Percentiles rank a stretch among this genome's conserved stretches.
Conservation (phyloP, 2,113 vertebrate species). For the Eudorcas thomsonii region DNA sequence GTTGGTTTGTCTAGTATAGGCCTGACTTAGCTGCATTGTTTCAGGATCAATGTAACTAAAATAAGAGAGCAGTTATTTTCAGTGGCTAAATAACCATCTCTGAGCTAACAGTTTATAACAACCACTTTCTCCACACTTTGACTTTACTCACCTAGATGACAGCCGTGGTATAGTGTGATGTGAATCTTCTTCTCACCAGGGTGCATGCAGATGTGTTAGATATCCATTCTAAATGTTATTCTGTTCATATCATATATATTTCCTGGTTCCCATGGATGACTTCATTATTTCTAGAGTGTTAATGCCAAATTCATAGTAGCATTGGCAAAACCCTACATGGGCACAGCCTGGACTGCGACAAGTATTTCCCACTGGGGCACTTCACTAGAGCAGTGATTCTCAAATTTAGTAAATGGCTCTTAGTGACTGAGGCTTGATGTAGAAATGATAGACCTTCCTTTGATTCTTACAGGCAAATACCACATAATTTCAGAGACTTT, state of each 20-base stretch:
- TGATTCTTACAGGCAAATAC: constrained; percentile 6
- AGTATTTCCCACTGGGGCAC: neutral
- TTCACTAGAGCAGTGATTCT: neutral
- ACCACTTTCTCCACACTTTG: neutral
- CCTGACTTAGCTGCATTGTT: neutral
- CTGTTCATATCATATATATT: neutral
- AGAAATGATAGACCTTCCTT: neutral
- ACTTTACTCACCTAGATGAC: neutral
- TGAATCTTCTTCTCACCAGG: neutral
- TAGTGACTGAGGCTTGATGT: neutral
- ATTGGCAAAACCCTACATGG: neutral
- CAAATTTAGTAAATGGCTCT: neutral
- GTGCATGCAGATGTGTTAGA: neutral
- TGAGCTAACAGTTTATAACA: neutral
- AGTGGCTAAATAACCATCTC: neutral
- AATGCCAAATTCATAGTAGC: neutral
- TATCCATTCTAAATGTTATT: neutral
- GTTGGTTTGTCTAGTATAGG: constrained; percentile 10
- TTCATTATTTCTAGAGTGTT: constrained; percentile 8
- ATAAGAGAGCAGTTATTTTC: neutral
- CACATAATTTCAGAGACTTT: neutral
- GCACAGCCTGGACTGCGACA: neutral
- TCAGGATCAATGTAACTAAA: constrained; percentile 40
- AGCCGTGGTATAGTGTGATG: neutral
- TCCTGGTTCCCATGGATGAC: neutral